Base-by-base conservation (phyloP, 2,888 invertebrate genomes). In the Melangyna quadrimaculata region DNA sequence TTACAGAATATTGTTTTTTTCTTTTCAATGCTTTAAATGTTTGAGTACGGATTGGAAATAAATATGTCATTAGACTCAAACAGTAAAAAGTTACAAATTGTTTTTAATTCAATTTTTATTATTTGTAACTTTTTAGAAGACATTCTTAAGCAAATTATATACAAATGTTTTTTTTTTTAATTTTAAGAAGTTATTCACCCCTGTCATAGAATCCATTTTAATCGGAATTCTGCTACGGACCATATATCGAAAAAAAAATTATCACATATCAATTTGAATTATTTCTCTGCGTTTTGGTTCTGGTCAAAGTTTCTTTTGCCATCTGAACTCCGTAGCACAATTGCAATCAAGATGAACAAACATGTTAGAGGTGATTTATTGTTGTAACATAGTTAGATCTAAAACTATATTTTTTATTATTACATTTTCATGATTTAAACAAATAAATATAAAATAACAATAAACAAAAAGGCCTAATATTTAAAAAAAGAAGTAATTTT, bases 11-110 rank as follows among this genome's bases (percentile, higher is more conserved):
- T 45, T 45, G 7, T 19, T 24, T 40, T 61, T 24, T 40, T 37
- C 8, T 24, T n/a, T n/a, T 61, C 22, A 32, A 9, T 40, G 43
- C 5, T 5, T 63, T 59, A 51, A n/a, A 61, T 59, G 84, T 84
- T 80, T 84, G 84, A 84, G 84, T 84, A 69, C 59, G 84, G 84
- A 80, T 84, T 75, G 70, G 53, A 84, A 84, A 84, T 77, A 77
- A 80, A 84, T 84, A 84, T 75, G 80, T 77, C 80, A 72, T 74
- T 72, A 74, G 74, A 75, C 84, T 84, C 84, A 84, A 84, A 84
- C 80, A 57, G 22, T 67, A 10, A 22, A 14, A 9, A 9, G 27
- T 45, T 67, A 32, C 29, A 51, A 35, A n/a, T 7, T 19, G n/a
- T 1, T 14, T 32, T 53, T 14, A 3, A 19, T 32, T 12, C n/a